Conservation (phyloP, 2,888 invertebrate genomes). For the Temnothorax rugatulus region DNA sequence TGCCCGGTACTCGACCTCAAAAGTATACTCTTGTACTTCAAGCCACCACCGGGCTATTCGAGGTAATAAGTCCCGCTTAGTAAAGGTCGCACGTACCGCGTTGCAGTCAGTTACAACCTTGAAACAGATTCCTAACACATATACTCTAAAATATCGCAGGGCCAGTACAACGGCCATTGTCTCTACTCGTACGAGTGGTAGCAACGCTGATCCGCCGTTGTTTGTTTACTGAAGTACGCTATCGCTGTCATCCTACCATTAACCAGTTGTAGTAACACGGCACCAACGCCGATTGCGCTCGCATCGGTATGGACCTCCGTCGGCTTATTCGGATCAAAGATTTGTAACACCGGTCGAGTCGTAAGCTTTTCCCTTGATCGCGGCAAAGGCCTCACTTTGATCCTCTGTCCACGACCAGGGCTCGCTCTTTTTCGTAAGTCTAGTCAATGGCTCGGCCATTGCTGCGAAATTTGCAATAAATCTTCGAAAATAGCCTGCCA, state of each 20-base stretch:
- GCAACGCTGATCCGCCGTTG: too few species aligned
- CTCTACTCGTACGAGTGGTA: constrained; percentile 50
- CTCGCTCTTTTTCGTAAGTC: constrained; percentile 24
- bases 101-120: constrained; percentile 24
- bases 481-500: not conserved
- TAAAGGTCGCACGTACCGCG: not conserved
- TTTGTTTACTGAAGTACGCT: constrained; percentile 65
- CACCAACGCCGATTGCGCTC: constrained; percentile 76
- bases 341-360: constrained; percentile 70
- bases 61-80: not conserved
- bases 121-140: not conserved
- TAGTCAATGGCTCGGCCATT: constrained; percentile 11
- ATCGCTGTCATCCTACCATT: constrained; percentile 72
- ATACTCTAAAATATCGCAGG: not conserved
- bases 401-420: constrained; percentile 28
- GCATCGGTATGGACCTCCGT: constrained; percentile 82
- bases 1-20: constrained; percentile 37
- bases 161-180: constrained; percentile 51
- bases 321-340: constrained; percentile 71
- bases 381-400: not conserved
- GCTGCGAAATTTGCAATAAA: constrained; percentile 48
- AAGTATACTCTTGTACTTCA: not conserved
- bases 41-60: constrained; percentile 38
- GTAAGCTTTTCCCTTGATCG: constrained; percentile 69
- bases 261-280: constrained; percentile 78